Evolutionary conservation across 2,888 invertebrate species (phyloP).

Genomic region (Cantharis nigra): DNA sequence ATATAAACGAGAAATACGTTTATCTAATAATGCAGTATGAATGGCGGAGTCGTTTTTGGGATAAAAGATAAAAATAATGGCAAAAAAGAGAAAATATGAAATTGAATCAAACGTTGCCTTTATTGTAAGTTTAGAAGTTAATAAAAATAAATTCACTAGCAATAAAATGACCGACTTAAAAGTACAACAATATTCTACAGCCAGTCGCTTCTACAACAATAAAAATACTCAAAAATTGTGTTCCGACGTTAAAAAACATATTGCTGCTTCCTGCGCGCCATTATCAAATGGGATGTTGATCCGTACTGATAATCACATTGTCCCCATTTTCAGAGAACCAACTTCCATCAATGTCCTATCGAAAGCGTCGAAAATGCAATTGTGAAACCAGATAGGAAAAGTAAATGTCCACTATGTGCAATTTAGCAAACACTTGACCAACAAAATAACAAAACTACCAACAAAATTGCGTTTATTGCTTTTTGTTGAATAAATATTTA

Average conservation of each 20-base stretch:
- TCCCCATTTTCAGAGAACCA: slow-evolving; percentile 8
- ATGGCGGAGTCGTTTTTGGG: background rate
- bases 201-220: background rate
- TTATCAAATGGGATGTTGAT: slow-evolving; percentile 13
- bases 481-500: background rate
- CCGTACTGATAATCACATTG: slow-evolving; percentile 20
- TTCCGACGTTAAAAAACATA: slow-evolving; percentile 1
- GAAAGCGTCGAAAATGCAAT: slow-evolving; percentile 17
- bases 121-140: background rate
- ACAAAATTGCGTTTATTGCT: background rate
- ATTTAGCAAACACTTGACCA: slow-evolving; percentile 7
- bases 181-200: background rate
- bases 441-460: background rate
- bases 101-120: background rate
- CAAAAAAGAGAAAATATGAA: background rate
- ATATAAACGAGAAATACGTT: slow-evolving; percentile 3
- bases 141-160: background rate
- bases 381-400: slow-evolving; percentile 8
- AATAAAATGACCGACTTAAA: background rate
- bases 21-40: background rate
- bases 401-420: slow-evolving; percentile 7
- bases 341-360: slow-evolving; percentile 9
- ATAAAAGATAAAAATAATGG: slow-evolving; percentile 1
- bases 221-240: background rate
- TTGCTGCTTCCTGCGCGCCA: background rate